Conservation (phyloP, 2,113 vertebrate genomes). For the Hyperopisus bebe region DNA sequence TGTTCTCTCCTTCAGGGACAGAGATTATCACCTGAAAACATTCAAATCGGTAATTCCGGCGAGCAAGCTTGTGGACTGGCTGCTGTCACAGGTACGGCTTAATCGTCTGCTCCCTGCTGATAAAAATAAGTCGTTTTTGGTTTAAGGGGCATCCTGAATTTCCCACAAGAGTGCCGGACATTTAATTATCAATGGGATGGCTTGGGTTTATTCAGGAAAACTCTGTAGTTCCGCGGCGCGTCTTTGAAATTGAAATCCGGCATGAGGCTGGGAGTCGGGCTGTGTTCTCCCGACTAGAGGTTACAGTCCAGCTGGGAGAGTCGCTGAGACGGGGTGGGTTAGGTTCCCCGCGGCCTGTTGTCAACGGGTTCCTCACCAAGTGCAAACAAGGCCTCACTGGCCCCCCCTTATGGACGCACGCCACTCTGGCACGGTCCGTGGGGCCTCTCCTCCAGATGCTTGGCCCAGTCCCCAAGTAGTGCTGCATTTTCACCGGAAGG, state of each 20-base stretch:
- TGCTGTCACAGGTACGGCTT: constrained; percentile 79
- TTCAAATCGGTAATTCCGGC: constrained; percentile 94
- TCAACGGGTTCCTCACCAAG: background rate
- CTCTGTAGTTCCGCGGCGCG: background rate
- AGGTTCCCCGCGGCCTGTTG: background rate
- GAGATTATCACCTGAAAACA: constrained; percentile 92
- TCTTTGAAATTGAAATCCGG: background rate
- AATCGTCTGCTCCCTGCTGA: background rate
- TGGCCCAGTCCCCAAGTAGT: background rate
- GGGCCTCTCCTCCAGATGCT: background rate
- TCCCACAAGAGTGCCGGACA: background rate
- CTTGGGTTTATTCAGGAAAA: background rate
- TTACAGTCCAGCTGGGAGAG: background rate
- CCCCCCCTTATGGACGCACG: background rate
- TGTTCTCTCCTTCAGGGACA: constrained; percentile 64
- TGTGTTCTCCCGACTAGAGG: background rate
- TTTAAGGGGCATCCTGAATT: background rate
- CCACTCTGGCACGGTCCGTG: background rate
- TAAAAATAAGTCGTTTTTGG: background rate
- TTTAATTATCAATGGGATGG: background rate
- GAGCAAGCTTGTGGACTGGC: constrained; percentile 93
- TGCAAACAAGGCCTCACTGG: background rate
- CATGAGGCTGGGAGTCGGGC: background rate
- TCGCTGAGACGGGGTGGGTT: background rate
- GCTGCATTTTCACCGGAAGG: background rate